Evolutionary conservation across 92 coral and sea anemone species (phyloP).

Genomic region (Heteractis magnifica): DNA sequence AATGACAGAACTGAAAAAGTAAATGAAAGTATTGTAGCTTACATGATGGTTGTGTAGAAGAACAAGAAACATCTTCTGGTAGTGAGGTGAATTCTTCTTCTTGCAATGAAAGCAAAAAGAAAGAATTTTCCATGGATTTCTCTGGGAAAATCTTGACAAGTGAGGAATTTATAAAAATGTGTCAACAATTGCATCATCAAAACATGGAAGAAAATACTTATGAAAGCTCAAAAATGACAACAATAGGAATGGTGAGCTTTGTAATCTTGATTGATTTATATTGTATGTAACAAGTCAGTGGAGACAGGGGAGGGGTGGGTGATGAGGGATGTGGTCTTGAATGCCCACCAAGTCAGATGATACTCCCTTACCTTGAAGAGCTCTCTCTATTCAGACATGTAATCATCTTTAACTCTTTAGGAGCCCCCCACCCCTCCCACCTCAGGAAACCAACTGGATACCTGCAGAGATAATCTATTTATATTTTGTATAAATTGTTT

Average conservation of each 20-base stretch:
- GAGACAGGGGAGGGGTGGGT: no score
- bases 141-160: conserved; percentile 57
- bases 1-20: conserved; percentile 15
- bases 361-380: no score
- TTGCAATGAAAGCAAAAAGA: not conserved
- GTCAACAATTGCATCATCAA: conserved; percentile 53
- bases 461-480: no score
- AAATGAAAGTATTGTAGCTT: not conserved
- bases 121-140: conserved; percentile 7
- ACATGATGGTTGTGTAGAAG: not conserved
- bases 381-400: no score
- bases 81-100: not conserved
- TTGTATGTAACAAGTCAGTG: no score
- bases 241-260: conserved; percentile 74
- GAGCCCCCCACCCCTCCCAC: no score
- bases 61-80: not conserved
- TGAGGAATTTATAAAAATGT: conserved; percentile 72
- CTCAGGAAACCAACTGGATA: no score
- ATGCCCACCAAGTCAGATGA: no score
- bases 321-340: no score
- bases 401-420: no score
- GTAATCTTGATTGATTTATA: not conserved
- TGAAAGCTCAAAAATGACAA: conserved; percentile 27
- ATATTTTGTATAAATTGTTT: no score
- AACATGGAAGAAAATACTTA: conserved; percentile 8